Conservation (phyloP, 2,797 vertebrate species). For the Pitangus sulphuratus region DNA sequence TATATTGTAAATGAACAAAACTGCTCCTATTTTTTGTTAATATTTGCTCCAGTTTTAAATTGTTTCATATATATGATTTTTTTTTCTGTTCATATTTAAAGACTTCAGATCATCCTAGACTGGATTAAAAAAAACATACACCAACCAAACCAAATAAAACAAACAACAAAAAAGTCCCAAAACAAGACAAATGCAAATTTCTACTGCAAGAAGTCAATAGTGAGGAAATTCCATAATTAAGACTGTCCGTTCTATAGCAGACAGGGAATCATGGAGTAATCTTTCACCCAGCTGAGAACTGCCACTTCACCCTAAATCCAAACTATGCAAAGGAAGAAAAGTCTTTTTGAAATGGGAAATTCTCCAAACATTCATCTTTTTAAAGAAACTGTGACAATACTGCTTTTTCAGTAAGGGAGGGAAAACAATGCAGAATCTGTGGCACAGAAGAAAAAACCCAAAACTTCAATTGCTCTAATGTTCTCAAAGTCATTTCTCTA, state of each 20-base stretch:
- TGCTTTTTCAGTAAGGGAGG: neutral
- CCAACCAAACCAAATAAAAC: neutral
- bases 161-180: neutral
- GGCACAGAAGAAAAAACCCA: neutral
- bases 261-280: neutral
- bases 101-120: neutral
- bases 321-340: neutral
- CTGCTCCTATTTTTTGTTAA: neutral
- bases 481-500: neutral
- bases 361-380: neutral
- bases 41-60: neutral
- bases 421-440: neutral
- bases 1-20: neutral
- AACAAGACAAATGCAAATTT: neutral
- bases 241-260: neutral
- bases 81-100: neutral
- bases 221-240: neutral
- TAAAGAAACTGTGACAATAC: neutral
- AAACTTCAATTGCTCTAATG: neutral
- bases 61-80: neutral
- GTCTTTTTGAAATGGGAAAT: neutral
- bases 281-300: neutral
- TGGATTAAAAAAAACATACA: neutral
- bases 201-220: neutral
- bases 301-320: neutral